Base-by-base conservation (phyloP, 1,140 invertebrate species). In the Megathymus violae region DNA sequence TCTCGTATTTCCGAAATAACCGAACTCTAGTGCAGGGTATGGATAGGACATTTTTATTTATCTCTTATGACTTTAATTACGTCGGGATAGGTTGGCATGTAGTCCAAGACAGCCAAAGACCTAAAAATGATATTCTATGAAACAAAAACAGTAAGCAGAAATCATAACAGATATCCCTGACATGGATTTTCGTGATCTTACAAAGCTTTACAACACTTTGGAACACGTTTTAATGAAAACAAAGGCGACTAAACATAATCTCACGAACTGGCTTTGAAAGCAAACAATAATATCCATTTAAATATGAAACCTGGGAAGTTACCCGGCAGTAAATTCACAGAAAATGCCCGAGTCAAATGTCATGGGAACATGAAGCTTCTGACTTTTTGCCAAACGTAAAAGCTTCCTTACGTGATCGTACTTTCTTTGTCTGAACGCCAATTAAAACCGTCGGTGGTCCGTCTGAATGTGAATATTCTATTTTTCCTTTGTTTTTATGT, bases 301-400 rank as follows among this genome's bases (percentile, higher is more conserved):
- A 36, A 36, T 9, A 40, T 15, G 6, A 40, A 40, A 40, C 14
- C 11, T 40, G 36, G 36, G 36, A 40, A 40, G 36, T 40, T 11
- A 40, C 14, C 9, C 36, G 36, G 11, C 36, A 15, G 36, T 13
- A 9, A 2, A 40, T 40, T 40, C 36, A 40, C 36, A 40, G 36
- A 40, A 11, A 13, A n/a, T n/a, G 3, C n/a, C 3, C 36, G 36
- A 40, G 36, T 40, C 36, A 40, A 40, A 40, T 40, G 36, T 40
- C 36, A 40, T 40, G 36, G 36, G 36, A 40, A 40, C 13, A 40
- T 9, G 36, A 40, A 11, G 14, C 36, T 13, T 40, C 36, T 11
- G 36, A 40, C 7, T 40, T 40, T 40, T 40, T 40, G 36, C 36
- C 7, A 40, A 40, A 11, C 36, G 9, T 22, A 31, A 4, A 13